Base-by-base conservation (phyloP, 2,113 vertebrate species). In the Trogon melanurus region DNA sequence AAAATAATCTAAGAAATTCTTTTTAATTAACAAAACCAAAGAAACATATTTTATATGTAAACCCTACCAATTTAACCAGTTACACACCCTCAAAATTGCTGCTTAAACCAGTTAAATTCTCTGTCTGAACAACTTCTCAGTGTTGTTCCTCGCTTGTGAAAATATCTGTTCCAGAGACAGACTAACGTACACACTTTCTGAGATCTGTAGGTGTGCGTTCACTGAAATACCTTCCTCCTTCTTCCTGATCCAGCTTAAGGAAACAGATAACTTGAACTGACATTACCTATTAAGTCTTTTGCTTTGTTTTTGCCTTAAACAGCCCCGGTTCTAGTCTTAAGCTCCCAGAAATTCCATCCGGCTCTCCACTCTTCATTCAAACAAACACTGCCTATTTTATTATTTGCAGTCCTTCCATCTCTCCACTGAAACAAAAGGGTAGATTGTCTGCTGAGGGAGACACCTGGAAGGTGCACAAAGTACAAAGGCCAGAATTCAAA, bases 391-490 rank as follows among this genome's bases (percentile, higher is more conserved):
- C 96, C 96, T 96, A 86, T 97, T 98, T 98, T 97, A 96, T 98
- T 98, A 98, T 97, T 97, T 97, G 95, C 97, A 88, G 80, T 97
- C 95, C 96, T 95, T 93, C 95, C 89, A 95, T 97, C 94, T 94
- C 88, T 95, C 91, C 48, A 27, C 93, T 93, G 85, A 92, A 98
- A 99, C 99, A 99, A 99, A 99, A 98, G 97, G 91, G 92, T 74
- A 97, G 97, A 98, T 98, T 99, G 98, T 99, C 97, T 98, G 96
- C 97, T 97, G 93, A 94, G 96, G 96, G 97, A 98, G 97, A 98
- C 99, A 99, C 99, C 99, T 99, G 99, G 98, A 98, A 98, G 98
- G 98, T 98, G 96, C 97, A 95, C 95, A 73, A 85, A 97, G 96
- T 97, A 97, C 97, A 98, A 98, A 98, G 98, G 95, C 98, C 95